Conservation (phyloP, 2,113 vertebrate genomes). For the Carettochelys insculpta region DNA sequence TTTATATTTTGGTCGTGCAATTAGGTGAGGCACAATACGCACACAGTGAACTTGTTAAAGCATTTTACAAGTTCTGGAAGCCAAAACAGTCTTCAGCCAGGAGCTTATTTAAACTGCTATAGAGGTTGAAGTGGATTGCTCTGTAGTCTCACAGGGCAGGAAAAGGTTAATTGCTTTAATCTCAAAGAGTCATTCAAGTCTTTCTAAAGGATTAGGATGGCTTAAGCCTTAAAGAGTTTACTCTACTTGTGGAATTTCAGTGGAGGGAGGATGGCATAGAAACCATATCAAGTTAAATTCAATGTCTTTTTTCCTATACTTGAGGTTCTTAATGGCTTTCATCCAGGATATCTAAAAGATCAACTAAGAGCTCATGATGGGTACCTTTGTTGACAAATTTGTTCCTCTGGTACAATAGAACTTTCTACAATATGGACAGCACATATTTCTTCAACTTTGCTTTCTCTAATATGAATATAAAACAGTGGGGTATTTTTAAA, state of each 20-base stretch:
- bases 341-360: not conserved
- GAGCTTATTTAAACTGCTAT: not conserved
- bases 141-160: not conserved
- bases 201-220: not conserved
- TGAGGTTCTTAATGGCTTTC: not conserved
- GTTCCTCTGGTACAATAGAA: not conserved
- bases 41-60: not conserved
- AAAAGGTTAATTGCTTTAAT: not conserved
- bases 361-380: not conserved
- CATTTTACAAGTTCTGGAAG: not conserved
- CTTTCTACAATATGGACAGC: not conserved
- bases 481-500: not conserved
- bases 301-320: not conserved
- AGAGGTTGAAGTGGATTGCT: not conserved
- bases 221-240: not conserved
- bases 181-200: not conserved
- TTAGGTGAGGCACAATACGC: not conserved
- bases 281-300: not conserved
- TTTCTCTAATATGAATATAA: not conserved
- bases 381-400: not conserved
- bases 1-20: not conserved
- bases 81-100: not conserved
- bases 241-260: not conserved
- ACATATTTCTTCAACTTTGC: not conserved
- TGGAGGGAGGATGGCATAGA: not conserved